Evolutionary conservation across 1,140 invertebrate genomes (phyloP).

Genomic region (Ditylenchus dipsaci): DNA sequence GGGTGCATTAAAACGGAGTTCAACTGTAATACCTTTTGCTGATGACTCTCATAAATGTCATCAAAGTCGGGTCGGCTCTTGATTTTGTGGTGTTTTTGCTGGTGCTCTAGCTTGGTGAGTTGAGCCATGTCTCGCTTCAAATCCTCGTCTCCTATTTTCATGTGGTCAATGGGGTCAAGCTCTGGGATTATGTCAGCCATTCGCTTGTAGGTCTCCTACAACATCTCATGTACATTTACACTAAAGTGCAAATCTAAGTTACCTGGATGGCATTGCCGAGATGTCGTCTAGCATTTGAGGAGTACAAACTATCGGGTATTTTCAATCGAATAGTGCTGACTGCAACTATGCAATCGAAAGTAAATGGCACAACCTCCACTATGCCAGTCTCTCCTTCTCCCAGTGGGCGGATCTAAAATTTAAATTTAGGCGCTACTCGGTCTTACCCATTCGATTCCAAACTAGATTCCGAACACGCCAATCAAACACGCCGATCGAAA

Average conservation of each 20-base stretch:
- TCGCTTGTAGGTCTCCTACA: constrained; percentile 64
- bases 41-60: constrained; percentile 9
- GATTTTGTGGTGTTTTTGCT: neutral
- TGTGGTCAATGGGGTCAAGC: constrained; percentile 87
- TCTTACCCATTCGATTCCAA: too few species aligned
- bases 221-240: neutral
- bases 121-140: constrained; percentile 4
- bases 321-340: constrained; percentile 84
- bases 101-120: constrained; percentile 1
- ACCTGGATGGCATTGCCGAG: constrained; percentile 78
- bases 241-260: neutral
- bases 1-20: too few species aligned
- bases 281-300: constrained; percentile 74
- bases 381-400: constrained; percentile 4
- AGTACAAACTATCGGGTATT: constrained; percentile 80
- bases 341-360: constrained; percentile 73
- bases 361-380: constrained; percentile 71
- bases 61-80: constrained; percentile 6
- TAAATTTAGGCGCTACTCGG: too few species aligned
- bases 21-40: constrained; percentile 9
- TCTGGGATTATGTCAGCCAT: constrained; percentile 76
- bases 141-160: constrained; percentile 62
- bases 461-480: too few species aligned
- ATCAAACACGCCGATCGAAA: too few species aligned
- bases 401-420: constrained; percentile 24